Evolutionary conservation across 1,140 invertebrate genomes (phyloP).

Genomic region (Drosophila sechellia): DNA sequence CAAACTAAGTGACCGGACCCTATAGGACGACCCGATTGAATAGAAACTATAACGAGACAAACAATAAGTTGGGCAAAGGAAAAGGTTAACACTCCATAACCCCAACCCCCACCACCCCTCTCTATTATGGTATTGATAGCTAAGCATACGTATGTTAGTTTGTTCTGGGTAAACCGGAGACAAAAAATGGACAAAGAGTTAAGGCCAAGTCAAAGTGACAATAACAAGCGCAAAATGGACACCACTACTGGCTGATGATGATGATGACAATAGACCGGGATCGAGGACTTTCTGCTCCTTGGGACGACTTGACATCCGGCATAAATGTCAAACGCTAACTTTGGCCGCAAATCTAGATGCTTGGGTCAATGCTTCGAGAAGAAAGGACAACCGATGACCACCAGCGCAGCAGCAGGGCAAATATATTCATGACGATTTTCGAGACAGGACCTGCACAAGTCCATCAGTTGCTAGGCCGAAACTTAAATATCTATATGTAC

Average conservation of each 20-base stretch:
- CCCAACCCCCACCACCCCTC: not conserved
- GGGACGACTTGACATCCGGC: conserved; percentile 71
- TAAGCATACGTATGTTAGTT: conserved; percentile 17
- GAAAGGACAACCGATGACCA: conserved; percentile 23
- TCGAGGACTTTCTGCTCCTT: conserved; percentile 19
- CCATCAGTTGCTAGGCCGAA: conserved; percentile 19
- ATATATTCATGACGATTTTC: conserved; percentile 63
- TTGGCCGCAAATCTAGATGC: conserved; percentile 65
- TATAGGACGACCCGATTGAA: conserved; percentile 58
- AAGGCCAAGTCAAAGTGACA: conserved; percentile 58
- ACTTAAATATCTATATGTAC: conserved; percentile 10
- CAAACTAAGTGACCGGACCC: conserved; percentile 15
- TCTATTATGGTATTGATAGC: conserved; percentile 57
- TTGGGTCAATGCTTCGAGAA: conserved; percentile 66
- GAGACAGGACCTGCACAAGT: conserved; percentile 3
- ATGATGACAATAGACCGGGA: conserved; percentile 62
- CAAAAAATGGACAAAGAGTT: conserved; percentile 20
- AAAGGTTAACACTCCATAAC: conserved; percentile 52
- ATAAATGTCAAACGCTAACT: conserved; percentile 82
- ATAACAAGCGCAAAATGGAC: conserved; percentile 67
- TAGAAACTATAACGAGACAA: conserved; percentile 65
- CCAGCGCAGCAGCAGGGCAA: conserved; percentile 25
- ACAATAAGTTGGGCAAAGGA: conserved; percentile 31
- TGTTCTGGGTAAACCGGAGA: conserved; percentile 1
- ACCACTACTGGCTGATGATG: conserved; percentile 11